These are phyloP conservation scores for Paramuricea clavata DNA, from an alignment of 92 coral and sea anemone genomes.

Conservation along the genomic window DNA sequence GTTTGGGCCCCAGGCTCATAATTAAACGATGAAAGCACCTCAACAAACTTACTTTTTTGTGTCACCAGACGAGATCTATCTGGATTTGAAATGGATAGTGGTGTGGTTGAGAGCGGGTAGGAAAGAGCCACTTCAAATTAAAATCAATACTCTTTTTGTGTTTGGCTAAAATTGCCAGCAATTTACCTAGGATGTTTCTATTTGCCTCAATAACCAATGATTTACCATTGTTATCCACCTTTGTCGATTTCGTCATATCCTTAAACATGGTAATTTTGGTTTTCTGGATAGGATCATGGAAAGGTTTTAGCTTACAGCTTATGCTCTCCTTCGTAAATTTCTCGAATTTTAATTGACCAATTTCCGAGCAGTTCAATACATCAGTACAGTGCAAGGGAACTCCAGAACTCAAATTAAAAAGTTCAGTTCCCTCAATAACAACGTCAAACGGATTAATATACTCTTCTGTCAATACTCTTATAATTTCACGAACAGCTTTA, in stretches of 20 bases:
- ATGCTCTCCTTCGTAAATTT: not conserved
- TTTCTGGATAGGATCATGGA: conserved; percentile 14
- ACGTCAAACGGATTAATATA: conserved; percentile 17
- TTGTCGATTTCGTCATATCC: conserved; percentile 2
- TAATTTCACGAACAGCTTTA: not conserved
- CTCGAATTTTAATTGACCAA: conserved; percentile 9
- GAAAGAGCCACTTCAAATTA: not conserved
- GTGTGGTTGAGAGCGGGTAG: not conserved
- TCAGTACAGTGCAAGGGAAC: conserved; percentile 16
- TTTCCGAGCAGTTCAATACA: not conserved
- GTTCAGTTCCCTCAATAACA: not conserved
- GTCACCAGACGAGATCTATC: not conserved
- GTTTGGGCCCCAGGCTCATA: not conserved
- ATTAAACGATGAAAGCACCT: not conserved
- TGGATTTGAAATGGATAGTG: not conserved
- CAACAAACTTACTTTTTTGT: not conserved
- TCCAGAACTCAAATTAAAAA: conserved; percentile 5
- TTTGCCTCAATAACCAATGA: conserved; percentile 8
- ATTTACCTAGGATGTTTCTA: conserved; percentile 2
- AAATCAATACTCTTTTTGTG: conserved; percentile 10
- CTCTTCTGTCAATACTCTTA: conserved; percentile 1
- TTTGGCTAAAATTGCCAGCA: conserved; percentile 16
- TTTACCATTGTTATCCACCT: not conserved
- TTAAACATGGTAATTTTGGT: conserved; percentile 14
- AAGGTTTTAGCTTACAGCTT: not conserved